These are phyloP conservation scores for Lepidotrigona ventralis DNA, from an alignment of 1,140 invertebrate species.

Conservation along the genomic window DNA sequence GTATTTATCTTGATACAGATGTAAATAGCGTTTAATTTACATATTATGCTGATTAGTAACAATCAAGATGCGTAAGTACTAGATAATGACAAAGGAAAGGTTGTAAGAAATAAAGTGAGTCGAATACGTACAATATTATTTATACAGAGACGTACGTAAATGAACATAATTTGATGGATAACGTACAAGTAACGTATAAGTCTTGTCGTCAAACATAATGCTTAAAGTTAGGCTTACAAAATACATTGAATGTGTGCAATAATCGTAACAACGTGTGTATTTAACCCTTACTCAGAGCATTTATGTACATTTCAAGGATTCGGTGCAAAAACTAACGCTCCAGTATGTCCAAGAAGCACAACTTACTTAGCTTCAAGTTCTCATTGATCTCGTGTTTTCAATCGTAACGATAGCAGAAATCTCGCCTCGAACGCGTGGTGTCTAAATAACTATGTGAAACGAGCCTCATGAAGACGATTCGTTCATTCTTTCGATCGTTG, in stretches of 20 bases:
- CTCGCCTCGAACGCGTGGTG: background rate
- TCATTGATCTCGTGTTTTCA: background rate
- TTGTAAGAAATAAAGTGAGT: background rate
- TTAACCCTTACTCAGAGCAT: conserved; percentile 38
- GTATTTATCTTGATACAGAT: no score
- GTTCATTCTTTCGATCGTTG: conserved; percentile 30
- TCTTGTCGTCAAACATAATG: conserved; percentile 56
- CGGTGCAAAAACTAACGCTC: conserved; percentile 34
- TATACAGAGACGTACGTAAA: conserved; percentile 50
- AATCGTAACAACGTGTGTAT: conserved; percentile 61
- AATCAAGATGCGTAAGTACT: no score
- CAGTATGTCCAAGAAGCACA: background rate
- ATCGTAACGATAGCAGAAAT: background rate
- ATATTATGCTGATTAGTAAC: no score
- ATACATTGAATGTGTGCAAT: conserved; percentile 57
- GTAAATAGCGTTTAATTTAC: no score
- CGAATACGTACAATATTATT: conserved; percentile 28
- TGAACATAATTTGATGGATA: conserved; percentile 40
- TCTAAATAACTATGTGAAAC: background rate
- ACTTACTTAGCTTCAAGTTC: no score
- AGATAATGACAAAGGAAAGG: background rate
- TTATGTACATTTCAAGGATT: conserved; percentile 60
- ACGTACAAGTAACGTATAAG: conserved; percentile 45
- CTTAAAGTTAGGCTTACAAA: conserved; percentile 61
- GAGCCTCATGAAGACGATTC: background rate